phyloP scores from a whole-genome alignment of 2,888 invertebrate genomes.

The Spodoptera littoralis region DNA sequence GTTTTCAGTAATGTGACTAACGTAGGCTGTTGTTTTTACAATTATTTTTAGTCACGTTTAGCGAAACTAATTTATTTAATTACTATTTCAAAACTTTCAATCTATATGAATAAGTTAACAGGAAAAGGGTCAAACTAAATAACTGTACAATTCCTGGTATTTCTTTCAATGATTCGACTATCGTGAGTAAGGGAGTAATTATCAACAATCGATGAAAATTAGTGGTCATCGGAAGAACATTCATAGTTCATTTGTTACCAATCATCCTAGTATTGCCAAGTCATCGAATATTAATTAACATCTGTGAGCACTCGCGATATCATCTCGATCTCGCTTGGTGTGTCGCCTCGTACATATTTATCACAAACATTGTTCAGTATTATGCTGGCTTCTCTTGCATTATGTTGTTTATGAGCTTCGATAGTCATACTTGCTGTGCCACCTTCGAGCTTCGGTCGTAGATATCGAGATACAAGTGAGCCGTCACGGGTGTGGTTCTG shows the following conservation, averaged over 20 bases:
- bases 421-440: slow-evolving; percentile 78
- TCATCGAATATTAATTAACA: slow-evolving; percentile 86
- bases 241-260: slow-evolving; percentile 59
- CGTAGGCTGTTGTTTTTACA: neutral
- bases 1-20: neutral
- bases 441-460: slow-evolving; percentile 75
- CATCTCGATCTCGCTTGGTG: slow-evolving; percentile 60
- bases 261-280: slow-evolving; percentile 68
- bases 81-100: too few relatives aligned
- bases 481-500: slow-evolving; percentile 81
- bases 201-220: slow-evolving; percentile 74
- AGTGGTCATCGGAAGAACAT: slow-evolving; percentile 60
- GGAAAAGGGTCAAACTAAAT: slow-evolving; percentile 9
- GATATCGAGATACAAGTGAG: slow-evolving; percentile 81
- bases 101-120: too few relatives aligned
- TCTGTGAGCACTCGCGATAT: slow-evolving; percentile 64
- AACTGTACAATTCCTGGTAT: slow-evolving; percentile 6
- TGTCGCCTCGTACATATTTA: slow-evolving; percentile 70
- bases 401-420: slow-evolving; percentile 74
- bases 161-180: slow-evolving; percentile 10
- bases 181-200: slow-evolving; percentile 30
- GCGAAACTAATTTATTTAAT: too few relatives aligned
- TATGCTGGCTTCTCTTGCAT: slow-evolving; percentile 68
- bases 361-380: slow-evolving; percentile 77
- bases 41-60: too few relatives aligned